These are phyloP conservation scores for Saxidomus purpurata DNA, from an alignment of 1,140 invertebrate genomes.

Conservation along the genomic window DNA sequence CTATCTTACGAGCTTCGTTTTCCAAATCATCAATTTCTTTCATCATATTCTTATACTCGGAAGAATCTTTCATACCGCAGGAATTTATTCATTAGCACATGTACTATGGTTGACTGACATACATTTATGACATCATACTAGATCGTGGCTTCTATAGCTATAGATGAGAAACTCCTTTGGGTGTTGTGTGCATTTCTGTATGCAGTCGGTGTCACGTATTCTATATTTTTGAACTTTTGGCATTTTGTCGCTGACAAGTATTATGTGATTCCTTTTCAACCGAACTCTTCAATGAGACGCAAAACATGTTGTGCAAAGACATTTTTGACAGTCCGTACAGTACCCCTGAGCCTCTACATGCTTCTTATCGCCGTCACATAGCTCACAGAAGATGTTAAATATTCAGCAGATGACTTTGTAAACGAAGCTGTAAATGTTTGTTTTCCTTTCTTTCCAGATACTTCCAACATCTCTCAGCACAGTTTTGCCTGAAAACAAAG, in stretches of 20 bases:
- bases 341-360: neutral
- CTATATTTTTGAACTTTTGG: neutral
- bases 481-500: no score
- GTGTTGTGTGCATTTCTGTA: neutral
- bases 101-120: neutral
- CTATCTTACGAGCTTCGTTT: no score
- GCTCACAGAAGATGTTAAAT: neutral
- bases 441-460: no score
- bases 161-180: neutral
- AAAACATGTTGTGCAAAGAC: neutral
- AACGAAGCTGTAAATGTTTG: no score
- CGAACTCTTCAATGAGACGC: neutral
- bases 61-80: no score
- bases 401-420: neutral
- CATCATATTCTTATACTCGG: no score
- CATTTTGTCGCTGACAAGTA: slow-evolving; percentile 2
- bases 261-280: neutral
- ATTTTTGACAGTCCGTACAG: neutral
- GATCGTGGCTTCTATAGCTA: neutral
- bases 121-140: neutral
- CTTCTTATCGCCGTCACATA: neutral
- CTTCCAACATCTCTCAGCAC: no score
- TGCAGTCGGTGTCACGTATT: neutral
- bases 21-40: no score
- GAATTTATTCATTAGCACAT: neutral